Percentiles rank a stretch among this genome's conserved stretches.
These are phyloP conservation scores for Drosophila fungiperda DNA, from an alignment of 2,888 invertebrate species.

Conservation along the genomic window DNA sequence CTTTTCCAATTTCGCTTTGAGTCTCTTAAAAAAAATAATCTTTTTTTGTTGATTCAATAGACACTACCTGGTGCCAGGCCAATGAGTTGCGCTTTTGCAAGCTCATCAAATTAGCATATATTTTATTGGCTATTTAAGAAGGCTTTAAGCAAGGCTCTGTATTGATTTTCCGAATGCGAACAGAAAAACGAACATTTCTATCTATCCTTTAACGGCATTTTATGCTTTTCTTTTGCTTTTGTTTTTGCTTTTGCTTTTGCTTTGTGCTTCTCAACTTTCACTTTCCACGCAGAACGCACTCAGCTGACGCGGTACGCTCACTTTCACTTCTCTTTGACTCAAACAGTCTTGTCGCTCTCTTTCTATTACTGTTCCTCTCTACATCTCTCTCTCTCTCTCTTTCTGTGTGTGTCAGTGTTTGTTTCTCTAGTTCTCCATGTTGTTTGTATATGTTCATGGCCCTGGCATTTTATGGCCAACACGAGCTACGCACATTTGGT, in stretches of 20 bases:
- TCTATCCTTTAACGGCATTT: conserved; percentile 58
- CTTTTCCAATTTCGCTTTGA: background rate
- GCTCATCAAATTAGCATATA: conserved; percentile 60
- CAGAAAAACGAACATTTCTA: background rate
- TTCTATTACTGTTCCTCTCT: background rate
- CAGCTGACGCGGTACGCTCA: conserved; percentile 42
- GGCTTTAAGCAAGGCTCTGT: conserved; percentile 43
- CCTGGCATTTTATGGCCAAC: conserved; percentile 71
- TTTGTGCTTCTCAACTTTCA: conserved; percentile 30
- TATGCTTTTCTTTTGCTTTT: conserved; percentile 31
- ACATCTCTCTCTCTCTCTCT: background rate
- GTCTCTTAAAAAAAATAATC: conserved; percentile 13
- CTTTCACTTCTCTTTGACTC: conserved; percentile 29
- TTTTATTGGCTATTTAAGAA: conserved; percentile 48
- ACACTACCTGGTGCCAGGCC: conserved; percentile 42
- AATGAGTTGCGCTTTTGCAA: conserved; percentile 45
- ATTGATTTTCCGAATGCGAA: conserved; percentile 64
- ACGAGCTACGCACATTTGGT: conserved; percentile 66
- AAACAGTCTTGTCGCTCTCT: background rate
- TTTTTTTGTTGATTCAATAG: conserved; percentile 24
- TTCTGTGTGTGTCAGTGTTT: background rate
- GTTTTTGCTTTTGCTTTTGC: conserved; percentile 17
- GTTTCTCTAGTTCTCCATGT: conserved; percentile 21
- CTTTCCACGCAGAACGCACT: conserved; percentile 23
- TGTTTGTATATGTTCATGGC: conserved; percentile 27